Evolutionary conservation across 2,888 invertebrate genomes (phyloP).

Genomic region (Dysmachus trigonus): DNA sequence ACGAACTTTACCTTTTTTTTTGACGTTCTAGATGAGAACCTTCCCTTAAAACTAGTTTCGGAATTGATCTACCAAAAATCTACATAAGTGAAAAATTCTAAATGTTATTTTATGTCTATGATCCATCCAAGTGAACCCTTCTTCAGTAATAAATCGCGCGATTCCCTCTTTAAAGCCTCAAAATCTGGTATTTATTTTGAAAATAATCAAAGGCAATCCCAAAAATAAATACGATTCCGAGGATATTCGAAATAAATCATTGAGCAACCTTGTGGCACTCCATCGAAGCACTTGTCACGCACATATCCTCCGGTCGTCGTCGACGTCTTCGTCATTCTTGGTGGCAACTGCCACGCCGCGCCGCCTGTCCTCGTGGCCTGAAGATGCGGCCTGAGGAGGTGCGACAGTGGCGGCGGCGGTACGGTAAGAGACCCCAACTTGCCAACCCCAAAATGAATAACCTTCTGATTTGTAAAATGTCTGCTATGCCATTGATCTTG

Average conservation of each 20-base stretch:
- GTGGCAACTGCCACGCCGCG: background rate
- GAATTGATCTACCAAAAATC: no score
- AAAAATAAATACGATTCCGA: background rate
- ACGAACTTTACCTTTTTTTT: no score
- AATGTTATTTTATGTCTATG: no score
- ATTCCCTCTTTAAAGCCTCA: background rate
- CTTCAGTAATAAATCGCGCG: background rate
- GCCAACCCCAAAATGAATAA: slow-evolving; percentile 49
- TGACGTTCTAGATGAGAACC: no score
- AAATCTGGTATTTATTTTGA: background rate
- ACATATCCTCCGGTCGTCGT: background rate
- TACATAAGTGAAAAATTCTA: no score
- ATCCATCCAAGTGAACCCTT: no score
- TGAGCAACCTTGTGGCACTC: background rate
- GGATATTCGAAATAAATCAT: background rate
- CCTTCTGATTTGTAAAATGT: slow-evolving; percentile 58
- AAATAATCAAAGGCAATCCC: background rate
- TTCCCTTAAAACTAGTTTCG: no score
- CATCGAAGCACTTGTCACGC: background rate
- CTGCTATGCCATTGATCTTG: slow-evolving; percentile 57
- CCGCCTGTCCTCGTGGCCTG: background rate
- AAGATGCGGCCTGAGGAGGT: background rate
- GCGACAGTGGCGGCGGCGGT: background rate
- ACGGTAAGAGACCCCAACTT: slow-evolving; percentile 13
- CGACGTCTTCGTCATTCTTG: background rate